phyloP scores from a whole-genome alignment of 2,888 invertebrate genomes.

The Tipula confusa region DNA sequence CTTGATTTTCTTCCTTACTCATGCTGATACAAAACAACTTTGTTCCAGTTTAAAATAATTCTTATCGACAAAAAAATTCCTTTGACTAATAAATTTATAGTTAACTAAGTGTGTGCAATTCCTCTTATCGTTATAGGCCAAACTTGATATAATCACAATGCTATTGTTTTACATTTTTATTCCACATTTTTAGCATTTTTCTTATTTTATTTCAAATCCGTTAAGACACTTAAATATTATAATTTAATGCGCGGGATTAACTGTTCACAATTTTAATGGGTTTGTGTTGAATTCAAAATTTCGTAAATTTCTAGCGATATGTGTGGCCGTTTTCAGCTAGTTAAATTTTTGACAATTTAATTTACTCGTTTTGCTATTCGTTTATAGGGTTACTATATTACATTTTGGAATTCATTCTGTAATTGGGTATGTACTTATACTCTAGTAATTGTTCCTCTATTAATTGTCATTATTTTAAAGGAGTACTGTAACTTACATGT shows the following conservation, averaged over 20 bases:
- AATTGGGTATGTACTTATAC: no score
- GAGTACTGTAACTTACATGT: no score
- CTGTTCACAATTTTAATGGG: neutral
- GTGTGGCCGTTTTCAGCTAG: neutral
- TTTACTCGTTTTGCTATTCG: no score
- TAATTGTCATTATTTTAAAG: no score
- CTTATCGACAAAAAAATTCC: neutral
- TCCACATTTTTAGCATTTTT: neutral
- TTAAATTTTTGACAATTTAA: no score
- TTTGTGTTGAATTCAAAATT: neutral
- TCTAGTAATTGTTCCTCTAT: no score
- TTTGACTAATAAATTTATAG: neutral
- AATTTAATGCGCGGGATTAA: neutral
- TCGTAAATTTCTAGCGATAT: neutral
- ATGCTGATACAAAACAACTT: neutral
- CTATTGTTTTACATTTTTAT: neutral
- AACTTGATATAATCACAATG: neutral
- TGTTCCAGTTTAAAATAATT: neutral
- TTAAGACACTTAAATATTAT: neutral
- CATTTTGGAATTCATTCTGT: no score
- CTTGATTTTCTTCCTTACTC: neutral
- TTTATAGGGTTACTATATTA: no score
- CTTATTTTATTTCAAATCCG: neutral
- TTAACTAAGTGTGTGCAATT: neutral
- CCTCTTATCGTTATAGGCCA: neutral